These are phyloP conservation scores for Hirtodrosophila cameraria DNA, from an alignment of 2,888 invertebrate genomes.

Conservation along the genomic window DNA sequence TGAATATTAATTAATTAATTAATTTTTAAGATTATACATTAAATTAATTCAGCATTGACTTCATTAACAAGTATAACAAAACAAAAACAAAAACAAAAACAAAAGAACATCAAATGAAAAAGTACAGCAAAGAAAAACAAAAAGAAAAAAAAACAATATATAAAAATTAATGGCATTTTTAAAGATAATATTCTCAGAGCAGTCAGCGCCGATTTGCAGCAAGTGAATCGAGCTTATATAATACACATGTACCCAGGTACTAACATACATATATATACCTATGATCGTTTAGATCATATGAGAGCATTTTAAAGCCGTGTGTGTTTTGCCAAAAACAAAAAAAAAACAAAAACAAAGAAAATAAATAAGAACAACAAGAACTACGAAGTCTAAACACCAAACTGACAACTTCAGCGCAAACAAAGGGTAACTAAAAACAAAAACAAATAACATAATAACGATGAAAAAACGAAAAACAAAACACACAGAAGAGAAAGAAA, in stretches of 20 bases:
- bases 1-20: slow-evolving; percentile 73
- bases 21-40: slow-evolving; percentile 72
- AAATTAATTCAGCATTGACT: slow-evolving; percentile 67
- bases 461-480: slow-evolving; percentile 40
- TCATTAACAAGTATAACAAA: slow-evolving; percentile 42
- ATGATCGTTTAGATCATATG: slow-evolving; percentile 49
- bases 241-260: slow-evolving; percentile 37
- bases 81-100: slow-evolving; percentile 16
- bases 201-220: slow-evolving; percentile 68
- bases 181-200: slow-evolving; percentile 60
- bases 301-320: slow-evolving; percentile 69
- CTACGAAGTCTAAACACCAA: too few relatives aligned
- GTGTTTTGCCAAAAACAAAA: slow-evolving; percentile 53
- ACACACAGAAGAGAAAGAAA: slow-evolving; percentile 24
- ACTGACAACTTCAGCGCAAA: slow-evolving; percentile 78
- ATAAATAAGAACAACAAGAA: too few relatives aligned
- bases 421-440: slow-evolving; percentile 61
- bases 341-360: slow-evolving; percentile 35
- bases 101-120: slow-evolving; percentile 18
- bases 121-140: slow-evolving; percentile 10
- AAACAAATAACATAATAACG: slow-evolving; percentile 51
- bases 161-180: slow-evolving; percentile 55
- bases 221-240: slow-evolving; percentile 73
- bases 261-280: slow-evolving; percentile 26
- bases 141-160: slow-evolving; percentile 4